phyloP scores from a whole-genome alignment of 53 echinoderm and acorn worm species.

The Holothuria scabra region DNA sequence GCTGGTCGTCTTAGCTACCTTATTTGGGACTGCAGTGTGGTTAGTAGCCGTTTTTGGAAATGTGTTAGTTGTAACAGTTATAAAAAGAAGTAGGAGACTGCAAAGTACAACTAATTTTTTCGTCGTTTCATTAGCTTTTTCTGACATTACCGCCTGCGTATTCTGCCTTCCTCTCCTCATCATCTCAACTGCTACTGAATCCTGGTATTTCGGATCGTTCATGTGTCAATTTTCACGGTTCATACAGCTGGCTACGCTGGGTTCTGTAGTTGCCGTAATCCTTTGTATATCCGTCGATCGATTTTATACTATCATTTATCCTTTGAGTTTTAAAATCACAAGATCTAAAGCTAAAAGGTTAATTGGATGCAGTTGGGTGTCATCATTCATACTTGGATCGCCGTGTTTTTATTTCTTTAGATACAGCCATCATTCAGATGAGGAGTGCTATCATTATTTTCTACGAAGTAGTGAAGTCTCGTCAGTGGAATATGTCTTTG shows the following conservation, averaged over 20 bases:
- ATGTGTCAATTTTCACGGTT: constrained; percentile 86
- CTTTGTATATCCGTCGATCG: constrained; percentile 89
- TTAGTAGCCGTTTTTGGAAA: constrained; percentile 82
- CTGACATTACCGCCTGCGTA: constrained; percentile 81
- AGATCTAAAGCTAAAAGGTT: constrained; percentile 89
- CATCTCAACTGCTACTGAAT: constrained; percentile 60
- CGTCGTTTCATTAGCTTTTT: constrained; percentile 89
- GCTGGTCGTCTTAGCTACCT: constrained; percentile 59
- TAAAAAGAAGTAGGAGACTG: constrained; percentile 77
- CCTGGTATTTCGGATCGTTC: constrained; percentile 77
- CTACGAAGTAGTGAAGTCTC: not conserved
- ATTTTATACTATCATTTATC: constrained; percentile 97
- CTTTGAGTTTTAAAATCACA: constrained; percentile 94
- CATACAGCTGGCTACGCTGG: constrained; percentile 78
- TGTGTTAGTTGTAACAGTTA: constrained; percentile 77
- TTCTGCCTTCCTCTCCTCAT: constrained; percentile 87
- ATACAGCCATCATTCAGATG: constrained; percentile 5
- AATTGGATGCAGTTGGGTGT: constrained; percentile 79
- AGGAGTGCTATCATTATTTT: not conserved
- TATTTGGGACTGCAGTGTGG: constrained; percentile 76
- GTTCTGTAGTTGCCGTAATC: constrained; percentile 79
- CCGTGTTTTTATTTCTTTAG: constrained; percentile 90
- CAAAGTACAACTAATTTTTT: constrained; percentile 99
- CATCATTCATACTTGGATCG: constrained; percentile 68
- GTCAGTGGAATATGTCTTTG: not conserved